These are phyloP conservation scores for Phataginus tetradactyla DNA, from an alignment of 2,797 vertebrate species.

Conservation along the genomic window DNA sequence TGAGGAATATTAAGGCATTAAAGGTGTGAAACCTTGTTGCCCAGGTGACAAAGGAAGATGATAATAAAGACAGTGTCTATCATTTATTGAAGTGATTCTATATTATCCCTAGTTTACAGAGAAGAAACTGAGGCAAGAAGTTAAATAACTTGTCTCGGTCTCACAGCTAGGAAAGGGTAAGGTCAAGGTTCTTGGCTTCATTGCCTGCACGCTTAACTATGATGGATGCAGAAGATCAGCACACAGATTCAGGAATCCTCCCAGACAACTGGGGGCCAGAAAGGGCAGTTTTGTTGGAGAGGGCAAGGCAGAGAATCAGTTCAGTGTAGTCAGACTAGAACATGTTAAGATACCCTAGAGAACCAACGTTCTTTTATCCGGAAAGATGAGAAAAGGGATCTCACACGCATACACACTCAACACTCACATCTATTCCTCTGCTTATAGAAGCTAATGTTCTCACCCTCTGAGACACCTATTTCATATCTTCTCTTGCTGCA, in stretches of 20 bases:
- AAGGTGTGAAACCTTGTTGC: neutral
- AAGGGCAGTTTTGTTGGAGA: neutral
- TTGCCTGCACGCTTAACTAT: accelerated
- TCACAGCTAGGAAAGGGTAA: neutral
- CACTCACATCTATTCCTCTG: neutral
- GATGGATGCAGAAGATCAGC: neutral
- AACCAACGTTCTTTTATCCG: neutral
- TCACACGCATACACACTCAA: neutral
- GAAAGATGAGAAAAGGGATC: neutral
- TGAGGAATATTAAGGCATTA: neutral
- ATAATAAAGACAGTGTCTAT: neutral
- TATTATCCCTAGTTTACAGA: neutral
- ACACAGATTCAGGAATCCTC: neutral
- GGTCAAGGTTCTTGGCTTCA: neutral
- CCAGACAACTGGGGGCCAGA: neutral
- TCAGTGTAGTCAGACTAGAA: neutral
- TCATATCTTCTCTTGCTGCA: neutral
- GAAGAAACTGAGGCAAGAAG: neutral
- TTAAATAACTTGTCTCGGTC: no score
- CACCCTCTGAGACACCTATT: neutral
- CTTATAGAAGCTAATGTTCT: neutral
- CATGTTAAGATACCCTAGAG: neutral
- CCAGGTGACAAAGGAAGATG: neutral
- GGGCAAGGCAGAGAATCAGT: neutral
- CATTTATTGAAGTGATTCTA: no score